phyloP scores from a whole-genome alignment of 2,888 invertebrate species.

The Hedychridium roseum region DNA sequence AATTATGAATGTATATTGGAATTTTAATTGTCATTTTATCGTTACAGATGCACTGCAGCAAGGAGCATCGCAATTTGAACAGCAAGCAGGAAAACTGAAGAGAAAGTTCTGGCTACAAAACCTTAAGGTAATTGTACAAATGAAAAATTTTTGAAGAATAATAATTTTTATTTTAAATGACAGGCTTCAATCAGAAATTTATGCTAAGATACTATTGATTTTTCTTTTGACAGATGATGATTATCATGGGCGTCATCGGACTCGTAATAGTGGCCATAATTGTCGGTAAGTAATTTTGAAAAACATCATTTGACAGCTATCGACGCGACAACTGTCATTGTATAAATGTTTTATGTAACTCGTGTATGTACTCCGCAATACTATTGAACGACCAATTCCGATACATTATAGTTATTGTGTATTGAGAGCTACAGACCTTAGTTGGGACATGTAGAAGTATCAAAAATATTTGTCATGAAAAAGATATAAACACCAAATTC shows the following conservation, averaged over 20 bases:
- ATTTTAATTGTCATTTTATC: conserved; percentile 12
- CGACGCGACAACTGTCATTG: conserved; percentile 28
- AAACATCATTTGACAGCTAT: conserved; percentile 13
- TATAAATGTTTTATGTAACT: conserved; percentile 40
- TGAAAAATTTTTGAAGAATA: conserved; percentile 11
- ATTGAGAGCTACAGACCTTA: too few species aligned
- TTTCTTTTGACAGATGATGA: conserved; percentile 76
- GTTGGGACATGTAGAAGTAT: too few species aligned
- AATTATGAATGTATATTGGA: too few species aligned
- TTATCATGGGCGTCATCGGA: conserved; percentile 88
- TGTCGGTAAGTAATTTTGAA: conserved; percentile 72
- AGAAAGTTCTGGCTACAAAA: conserved; percentile 98
- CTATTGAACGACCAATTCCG: conserved; percentile 38
- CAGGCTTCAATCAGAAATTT: not conserved
- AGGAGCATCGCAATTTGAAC: conserved; percentile 95
- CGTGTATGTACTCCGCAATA: conserved; percentile 50
- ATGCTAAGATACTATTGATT: not conserved
- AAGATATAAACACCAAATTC: too few species aligned
- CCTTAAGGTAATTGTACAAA: conserved; percentile 77
- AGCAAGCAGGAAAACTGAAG: conserved; percentile 95
- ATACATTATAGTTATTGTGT: too few species aligned
- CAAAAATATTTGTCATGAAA: too few species aligned
- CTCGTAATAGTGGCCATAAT: conserved; percentile 82
- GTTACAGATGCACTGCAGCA: conserved; percentile 86
- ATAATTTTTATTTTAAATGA: conserved; percentile 2